Evolutionary conservation across 2,888 invertebrate genomes (phyloP), one percentile per base, ranked within the genome.

Genomic region (Eurytoma adleriae): DNA sequence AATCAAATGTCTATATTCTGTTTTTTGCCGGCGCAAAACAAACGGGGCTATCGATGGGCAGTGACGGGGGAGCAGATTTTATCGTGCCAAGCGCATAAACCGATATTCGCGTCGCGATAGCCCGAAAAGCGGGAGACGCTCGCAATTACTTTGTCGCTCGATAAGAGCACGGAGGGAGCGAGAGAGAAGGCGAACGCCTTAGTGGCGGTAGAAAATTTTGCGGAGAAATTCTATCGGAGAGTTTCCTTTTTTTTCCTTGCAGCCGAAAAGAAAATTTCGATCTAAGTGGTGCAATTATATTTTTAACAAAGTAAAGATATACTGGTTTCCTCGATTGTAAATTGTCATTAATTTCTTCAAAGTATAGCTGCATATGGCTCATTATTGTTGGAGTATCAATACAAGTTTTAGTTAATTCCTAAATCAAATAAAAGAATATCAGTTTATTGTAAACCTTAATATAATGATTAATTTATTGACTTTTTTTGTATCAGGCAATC

Each of bases 21-120:
- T 27, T 16, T 57, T 48, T 57, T 57, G n/a, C 16, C 56, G 64
- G 14, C 7, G 14, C 30, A 66, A 52, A 40, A 61, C 61, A 69
- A 75, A 67, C 59, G 40, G 24, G 59, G 20, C 50, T 69, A 68
- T 76, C 69, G 69, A 62, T 54, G 69, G 62, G 20, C 30, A 18
- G 64, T 4, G 56, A 12, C 24, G 20, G 18, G 30, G 69, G 64
- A 57, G 57, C 69, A 62, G 69, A 70, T 77, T 77, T 77, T 70
- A 70, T 77, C 77, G 56, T 64, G 77, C 64, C 77, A 64, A 56
- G n/a, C 70, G 64, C 57, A 77, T 70, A 77, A 70, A 70, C 56
- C 52, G 48, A 76, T 76, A 76, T 76, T 76, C 69, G 16, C 20
- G 20, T 30, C 30, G 67, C 68, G 56, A 27, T 18, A 27, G 14